phyloP scores from a whole-genome alignment of 1,140 invertebrate species.

The Conus ventricosus region DNA sequence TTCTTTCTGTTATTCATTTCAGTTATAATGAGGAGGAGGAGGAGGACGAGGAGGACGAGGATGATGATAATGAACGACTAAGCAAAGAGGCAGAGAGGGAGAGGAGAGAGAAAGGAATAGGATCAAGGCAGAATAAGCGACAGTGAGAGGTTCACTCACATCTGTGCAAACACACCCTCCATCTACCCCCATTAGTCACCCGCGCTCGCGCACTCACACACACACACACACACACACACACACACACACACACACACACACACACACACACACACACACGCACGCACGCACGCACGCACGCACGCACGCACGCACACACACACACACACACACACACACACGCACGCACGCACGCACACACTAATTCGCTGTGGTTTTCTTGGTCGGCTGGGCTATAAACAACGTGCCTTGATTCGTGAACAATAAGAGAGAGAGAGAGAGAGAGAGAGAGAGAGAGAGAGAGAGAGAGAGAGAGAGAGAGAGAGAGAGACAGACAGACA shows the following conservation, averaged over 20 bases:
- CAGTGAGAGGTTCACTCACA: not conserved
- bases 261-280: too few species aligned
- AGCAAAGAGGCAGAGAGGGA: not conserved
- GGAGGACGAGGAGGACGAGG: not conserved
- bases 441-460: conserved; percentile 2
- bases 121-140: not conserved
- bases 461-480: too few species aligned
- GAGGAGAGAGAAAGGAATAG: not conserved
- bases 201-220: too few species aligned
- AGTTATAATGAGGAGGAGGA: not conserved
- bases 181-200: not conserved
- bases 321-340: not conserved
- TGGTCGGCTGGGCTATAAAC: too few species aligned
- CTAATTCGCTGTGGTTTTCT: not conserved
- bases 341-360: not conserved
- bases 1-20: too few species aligned
- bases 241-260: too few species aligned
- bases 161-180: too few species aligned
- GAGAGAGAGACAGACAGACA: too few species aligned
- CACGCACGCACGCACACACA: too few species aligned
- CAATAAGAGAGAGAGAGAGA: conserved; percentile 1
- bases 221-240: too few species aligned
- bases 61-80: not conserved
- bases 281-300: too few species aligned
- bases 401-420: too few species aligned